Percentiles rank a stretch among this genome's conserved stretches.
These are phyloP conservation scores for Drosophila lacertosa DNA, from an alignment of 1,140 invertebrate genomes.

Conservation along the genomic window DNA sequence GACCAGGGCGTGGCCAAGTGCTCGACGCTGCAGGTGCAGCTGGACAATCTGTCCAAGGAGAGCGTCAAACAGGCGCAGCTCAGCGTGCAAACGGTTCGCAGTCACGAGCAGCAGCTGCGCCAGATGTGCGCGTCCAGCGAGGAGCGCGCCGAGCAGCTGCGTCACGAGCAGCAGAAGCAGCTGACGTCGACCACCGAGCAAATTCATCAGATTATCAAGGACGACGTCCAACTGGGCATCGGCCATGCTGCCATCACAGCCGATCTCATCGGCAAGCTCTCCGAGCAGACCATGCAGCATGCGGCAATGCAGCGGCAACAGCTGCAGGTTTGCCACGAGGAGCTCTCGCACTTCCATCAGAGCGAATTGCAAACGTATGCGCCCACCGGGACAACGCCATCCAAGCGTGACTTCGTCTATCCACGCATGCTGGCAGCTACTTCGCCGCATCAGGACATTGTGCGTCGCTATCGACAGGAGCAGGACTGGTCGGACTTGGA, in stretches of 20 bases:
- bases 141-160: constrained; percentile 27
- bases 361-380: constrained; percentile 84
- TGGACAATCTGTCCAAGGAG: constrained; percentile 54
- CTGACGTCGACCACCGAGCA: constrained; percentile 13
- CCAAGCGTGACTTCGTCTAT: constrained; percentile 86
- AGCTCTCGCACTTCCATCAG: constrained; percentile 78
- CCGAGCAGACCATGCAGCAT: constrained; percentile 51
- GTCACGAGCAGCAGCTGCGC: constrained; percentile 16
- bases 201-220: constrained; percentile 34
- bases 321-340: constrained; percentile 54
- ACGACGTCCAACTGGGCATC: constrained; percentile 31
- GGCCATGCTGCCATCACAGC: constrained; percentile 36
- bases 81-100: constrained; percentile 35
- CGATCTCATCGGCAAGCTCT: constrained; percentile 37
- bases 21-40: constrained; percentile 57
- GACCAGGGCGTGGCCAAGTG: constrained; percentile 61
- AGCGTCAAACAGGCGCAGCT: constrained; percentile 38
- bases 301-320: constrained; percentile 48
- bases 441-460: constrained; percentile 88
- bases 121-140: constrained; percentile 28
- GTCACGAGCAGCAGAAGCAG: constrained; percentile 24
- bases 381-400: constrained; percentile 86
- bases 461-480: constrained; percentile 86
- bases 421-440: constrained; percentile 86
- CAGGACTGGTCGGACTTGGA: constrained; percentile 81